Conservation (phyloP, 2,113 vertebrate genomes). For the Periophthalmus modestus region DNA sequence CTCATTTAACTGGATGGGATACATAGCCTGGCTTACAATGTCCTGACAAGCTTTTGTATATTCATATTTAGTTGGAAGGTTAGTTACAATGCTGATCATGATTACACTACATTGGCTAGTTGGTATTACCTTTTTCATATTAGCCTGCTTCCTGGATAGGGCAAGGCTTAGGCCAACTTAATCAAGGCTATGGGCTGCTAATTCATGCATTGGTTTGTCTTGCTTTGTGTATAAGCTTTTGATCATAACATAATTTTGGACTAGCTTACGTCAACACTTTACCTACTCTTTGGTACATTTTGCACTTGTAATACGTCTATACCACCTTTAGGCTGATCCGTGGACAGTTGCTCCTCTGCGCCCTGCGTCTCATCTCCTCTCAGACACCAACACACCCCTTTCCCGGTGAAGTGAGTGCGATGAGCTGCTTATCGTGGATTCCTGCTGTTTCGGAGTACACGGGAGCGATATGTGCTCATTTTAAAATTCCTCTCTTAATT, state of each 20-base stretch:
- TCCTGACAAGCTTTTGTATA: too few species aligned
- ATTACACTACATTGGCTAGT: too few species aligned
- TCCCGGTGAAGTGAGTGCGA: constrained; percentile 29
- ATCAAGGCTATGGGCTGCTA: too few species aligned
- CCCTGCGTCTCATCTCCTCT: neutral
- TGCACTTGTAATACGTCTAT: neutral
- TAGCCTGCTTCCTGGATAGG: neutral
- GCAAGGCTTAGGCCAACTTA: too few species aligned
- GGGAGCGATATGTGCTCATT: constrained; percentile 29
- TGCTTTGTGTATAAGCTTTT: neutral
- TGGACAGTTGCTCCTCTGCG: neutral
- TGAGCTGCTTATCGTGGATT: constrained; percentile 45
- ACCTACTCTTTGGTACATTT: neutral
- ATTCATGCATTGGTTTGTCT: neutral
- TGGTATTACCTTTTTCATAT: neutral
- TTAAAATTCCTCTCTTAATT: constrained; percentile 54
- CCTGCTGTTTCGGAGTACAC: constrained; percentile 42
- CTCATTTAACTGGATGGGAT: too few species aligned
- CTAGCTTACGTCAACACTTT: neutral
- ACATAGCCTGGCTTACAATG: too few species aligned
- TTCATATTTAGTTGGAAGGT: too few species aligned
- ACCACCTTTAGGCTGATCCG: neutral
- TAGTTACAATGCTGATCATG: too few species aligned
- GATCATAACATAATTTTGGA: neutral
- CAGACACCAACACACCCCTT: constrained; percentile 4